Evolutionary conservation across 2,113 vertebrate genomes (phyloP).

Genomic region (Colaptes auratus): DNA sequence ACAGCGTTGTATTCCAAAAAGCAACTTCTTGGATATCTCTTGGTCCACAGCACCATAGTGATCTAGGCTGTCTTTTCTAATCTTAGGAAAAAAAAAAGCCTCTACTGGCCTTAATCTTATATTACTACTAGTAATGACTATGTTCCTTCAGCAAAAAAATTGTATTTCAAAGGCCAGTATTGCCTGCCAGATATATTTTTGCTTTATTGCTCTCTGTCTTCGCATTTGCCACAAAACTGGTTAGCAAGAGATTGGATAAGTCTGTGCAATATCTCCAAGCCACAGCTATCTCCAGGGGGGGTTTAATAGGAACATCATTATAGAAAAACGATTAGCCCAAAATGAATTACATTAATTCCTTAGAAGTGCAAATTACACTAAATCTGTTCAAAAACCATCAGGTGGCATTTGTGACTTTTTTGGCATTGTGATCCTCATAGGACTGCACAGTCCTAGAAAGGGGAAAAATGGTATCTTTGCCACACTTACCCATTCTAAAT

Average conservation of each 20-base stretch:
- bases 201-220: neutral
- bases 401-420: neutral
- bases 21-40: neutral
- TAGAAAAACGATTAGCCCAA: neutral
- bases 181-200: neutral
- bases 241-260: neutral
- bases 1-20: neutral
- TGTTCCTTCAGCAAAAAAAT: neutral
- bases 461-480: neutral
- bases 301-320: neutral
- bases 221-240: neutral
- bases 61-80: neutral
- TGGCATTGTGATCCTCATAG: fast-evolving
- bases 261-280: neutral
- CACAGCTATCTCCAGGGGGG: neutral
- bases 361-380: neutral
- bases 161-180: neutral
- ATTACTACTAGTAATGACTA: neutral
- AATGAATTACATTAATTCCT: neutral
- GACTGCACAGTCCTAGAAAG: neutral
- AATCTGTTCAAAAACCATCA: neutral
- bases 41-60: neutral
- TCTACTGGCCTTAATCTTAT: neutral
- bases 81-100: neutral
- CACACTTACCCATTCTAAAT: neutral